A percentile compares a stretch with the other conserved stretches of the same genome.
Evolutionary conservation across 2,113 vertebrate species (phyloP).

Genomic region (Marcusenius ussheri): DNA sequence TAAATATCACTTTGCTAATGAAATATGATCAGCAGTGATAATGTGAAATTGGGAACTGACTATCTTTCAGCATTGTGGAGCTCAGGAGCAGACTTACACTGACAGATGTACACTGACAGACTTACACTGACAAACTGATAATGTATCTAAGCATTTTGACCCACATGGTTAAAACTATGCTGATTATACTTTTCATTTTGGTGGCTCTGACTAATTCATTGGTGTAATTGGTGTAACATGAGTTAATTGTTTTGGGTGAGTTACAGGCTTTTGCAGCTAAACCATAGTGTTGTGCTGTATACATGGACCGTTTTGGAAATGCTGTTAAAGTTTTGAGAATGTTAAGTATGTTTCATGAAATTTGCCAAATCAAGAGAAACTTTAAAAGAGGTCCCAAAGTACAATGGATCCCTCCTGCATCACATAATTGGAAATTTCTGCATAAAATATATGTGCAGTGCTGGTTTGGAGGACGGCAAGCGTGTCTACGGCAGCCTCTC

Average conservation of each 20-base stretch:
- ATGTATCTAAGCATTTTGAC: neutral
- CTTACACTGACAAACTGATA: neutral
- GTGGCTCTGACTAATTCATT: neutral
- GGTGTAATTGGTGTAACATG: neutral
- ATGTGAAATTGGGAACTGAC: too few relatives aligned
- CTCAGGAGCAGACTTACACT: too few relatives aligned
- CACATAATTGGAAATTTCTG: neutral
- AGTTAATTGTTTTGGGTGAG: neutral
- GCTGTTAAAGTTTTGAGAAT: neutral
- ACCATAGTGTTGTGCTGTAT: neutral
- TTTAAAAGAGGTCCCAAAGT: neutral
- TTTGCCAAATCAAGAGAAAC: neutral
- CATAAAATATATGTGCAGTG: neutral
- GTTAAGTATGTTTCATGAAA: neutral
- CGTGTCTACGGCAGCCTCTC: neutral
- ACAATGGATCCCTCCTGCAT: neutral
- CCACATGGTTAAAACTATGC: neutral
- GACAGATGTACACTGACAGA: neutral
- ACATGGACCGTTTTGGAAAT: neutral
- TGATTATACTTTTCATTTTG: neutral
- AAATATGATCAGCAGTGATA: too few relatives aligned
- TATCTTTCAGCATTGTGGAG: too few relatives aligned
- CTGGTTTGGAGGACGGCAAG: neutral
- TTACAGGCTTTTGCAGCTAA: neutral
- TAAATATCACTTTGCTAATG: neutral